These are phyloP conservation scores for Dunckerocampus dactyliophorus DNA, from an alignment of 2,113 vertebrate genomes.

Conservation along the genomic window DNA sequence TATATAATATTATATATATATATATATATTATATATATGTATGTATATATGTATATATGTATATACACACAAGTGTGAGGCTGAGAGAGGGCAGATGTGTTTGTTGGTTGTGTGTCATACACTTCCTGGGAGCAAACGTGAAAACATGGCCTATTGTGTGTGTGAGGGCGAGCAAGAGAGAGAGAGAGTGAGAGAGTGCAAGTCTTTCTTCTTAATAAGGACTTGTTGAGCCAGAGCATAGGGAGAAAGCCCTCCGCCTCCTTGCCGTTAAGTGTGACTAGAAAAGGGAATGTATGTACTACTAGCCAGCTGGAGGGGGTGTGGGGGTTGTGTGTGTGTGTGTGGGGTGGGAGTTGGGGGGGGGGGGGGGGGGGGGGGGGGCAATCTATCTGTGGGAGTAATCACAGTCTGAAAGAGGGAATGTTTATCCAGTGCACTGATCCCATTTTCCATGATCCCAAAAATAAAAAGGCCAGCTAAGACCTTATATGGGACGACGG, in stretches of 20 bases:
- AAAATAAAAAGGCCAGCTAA: slow-evolving; percentile 58
- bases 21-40: no score
- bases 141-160: slow-evolving; percentile 7
- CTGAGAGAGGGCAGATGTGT: no score
- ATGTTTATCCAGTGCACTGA: slow-evolving; percentile 73
- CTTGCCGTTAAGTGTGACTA: slow-evolving; percentile 70
- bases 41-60: neutral
- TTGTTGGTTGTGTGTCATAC: no score
- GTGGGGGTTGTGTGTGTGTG: no score
- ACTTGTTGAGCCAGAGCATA: slow-evolving; percentile 30
- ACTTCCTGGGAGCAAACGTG: no score
- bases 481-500: slow-evolving; percentile 70
- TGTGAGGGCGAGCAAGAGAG: no score
- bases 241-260: slow-evolving; percentile 26
- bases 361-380: slow-evolving; percentile 17
- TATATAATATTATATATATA: no score
- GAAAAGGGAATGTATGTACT: slow-evolving; percentile 75
- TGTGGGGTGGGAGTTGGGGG: neutral
- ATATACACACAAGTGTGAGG: no score
- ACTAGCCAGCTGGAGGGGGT: slow-evolving; percentile 14
- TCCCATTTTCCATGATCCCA: slow-evolving; percentile 75
- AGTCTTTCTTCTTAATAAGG: slow-evolving; percentile 58
- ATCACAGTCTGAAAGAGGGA: slow-evolving; percentile 67
- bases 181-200: neutral
- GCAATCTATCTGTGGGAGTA: slow-evolving; percentile 66